Evolutionary conservation across 2,888 invertebrate genomes (phyloP), one percentile per base, ranked within the genome.

Genomic region (Pilophorus perplexus): DNA sequence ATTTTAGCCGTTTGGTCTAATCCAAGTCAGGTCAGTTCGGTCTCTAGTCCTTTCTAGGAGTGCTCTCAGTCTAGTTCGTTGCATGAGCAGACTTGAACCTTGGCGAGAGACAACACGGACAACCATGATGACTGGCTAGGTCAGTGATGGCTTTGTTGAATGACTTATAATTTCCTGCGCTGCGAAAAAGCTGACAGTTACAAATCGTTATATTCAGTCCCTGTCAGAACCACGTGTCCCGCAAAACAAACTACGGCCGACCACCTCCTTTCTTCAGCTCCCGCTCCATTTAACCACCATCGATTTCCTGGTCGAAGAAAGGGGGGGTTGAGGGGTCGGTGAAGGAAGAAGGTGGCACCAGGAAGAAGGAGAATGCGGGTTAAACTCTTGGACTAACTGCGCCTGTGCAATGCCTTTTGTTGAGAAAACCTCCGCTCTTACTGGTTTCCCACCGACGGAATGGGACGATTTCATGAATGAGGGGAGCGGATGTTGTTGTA

Each of bases 261-360:
- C 23, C n/a, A 22, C 10, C 23, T 23, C 46, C 22, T 46, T 46
- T 23, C 46, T 46, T 46, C 46, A 22, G 46, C 25, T 46, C 46
- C 46, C 23, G 46, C 46, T 46, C 46, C 46, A 46, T 46, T 46
- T 46, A 46, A 22, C 46, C 46, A n/a, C 23, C 22, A 46, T 46
- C 46, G 46, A 46, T 46, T 46, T 46, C 46, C 23, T 23, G 22
- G 10, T 12, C 23, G 46, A n/a, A n/a, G n/a, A n/a, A n/a, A n/a
- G n/a, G n/a, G n/a, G n/a, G n/a, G n/a, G n/a, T n/a, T n/a, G n/a
- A n/a, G n/a, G n/a, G n/a, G n/a, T n/a, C n/a, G n/a, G n/a, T n/a
- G n/a, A n/a, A n/a, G n/a, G n/a, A n/a, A n/a, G n/a, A n/a, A n/a
- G n/a, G n/a, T n/a, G n/a, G n/a, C n/a, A n/a, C n/a, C n/a, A 1